These are phyloP conservation scores for Lasiurus cinereus DNA, from an alignment of 2,113 vertebrate species.

Conservation along the genomic window DNA sequence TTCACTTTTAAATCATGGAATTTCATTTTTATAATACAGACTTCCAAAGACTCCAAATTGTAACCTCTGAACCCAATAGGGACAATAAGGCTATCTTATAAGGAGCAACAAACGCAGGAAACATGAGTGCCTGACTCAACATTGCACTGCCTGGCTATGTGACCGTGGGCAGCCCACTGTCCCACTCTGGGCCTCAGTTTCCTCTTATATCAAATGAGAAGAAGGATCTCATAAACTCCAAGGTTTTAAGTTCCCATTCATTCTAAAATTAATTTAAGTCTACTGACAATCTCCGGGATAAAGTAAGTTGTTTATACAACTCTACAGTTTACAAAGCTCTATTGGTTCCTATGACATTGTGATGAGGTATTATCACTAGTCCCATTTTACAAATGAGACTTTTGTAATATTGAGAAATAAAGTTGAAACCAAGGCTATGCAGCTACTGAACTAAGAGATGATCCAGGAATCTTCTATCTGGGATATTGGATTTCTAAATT, in stretches of 20 bases:
- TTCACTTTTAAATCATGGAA: constrained; percentile 37
- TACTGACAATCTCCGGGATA: not conserved
- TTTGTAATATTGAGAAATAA: not conserved
- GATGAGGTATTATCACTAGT: not conserved
- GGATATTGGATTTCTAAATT: not conserved
- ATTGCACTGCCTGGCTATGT: not conserved
- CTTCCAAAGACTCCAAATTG: not conserved
- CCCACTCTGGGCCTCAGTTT: not conserved
- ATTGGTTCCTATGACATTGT: not conserved
- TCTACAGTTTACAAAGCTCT: not conserved
- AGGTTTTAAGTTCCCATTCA: not conserved
- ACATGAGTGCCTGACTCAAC: not conserved
- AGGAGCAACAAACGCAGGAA: rapidly evolving
- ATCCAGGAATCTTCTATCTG: not conserved
- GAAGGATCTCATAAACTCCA: not conserved
- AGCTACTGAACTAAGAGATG: not conserved
- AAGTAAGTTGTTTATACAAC: not conserved
- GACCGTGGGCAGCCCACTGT: not conserved
- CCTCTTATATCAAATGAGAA: not conserved
- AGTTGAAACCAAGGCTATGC: not conserved
- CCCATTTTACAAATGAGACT: not conserved
- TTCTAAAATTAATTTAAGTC: not conserved
- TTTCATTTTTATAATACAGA: not conserved
- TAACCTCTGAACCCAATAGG: not conserved
- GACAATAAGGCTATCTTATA: not conserved